These are phyloP conservation scores for Mythimna albipuncta DNA, from an alignment of 2,888 invertebrate genomes.

Conservation along the genomic window DNA sequence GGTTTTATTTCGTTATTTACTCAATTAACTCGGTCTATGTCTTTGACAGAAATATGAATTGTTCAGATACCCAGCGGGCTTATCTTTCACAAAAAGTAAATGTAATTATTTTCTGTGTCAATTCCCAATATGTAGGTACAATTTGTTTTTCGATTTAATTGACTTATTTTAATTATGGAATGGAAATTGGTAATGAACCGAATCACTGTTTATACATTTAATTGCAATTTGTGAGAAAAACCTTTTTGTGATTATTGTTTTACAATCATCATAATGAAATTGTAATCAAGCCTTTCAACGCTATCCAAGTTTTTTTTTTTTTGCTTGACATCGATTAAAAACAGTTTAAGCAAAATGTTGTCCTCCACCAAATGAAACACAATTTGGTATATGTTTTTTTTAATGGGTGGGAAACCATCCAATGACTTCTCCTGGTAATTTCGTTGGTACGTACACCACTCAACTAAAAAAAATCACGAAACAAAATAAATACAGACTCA, in stretches of 20 bases:
- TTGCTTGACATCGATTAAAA: not conserved
- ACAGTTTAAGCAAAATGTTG: not conserved
- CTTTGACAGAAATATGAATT: slow-evolving; percentile 14
- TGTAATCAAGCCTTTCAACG: not conserved
- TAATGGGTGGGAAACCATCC: too few relatives aligned
- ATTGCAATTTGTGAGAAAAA: not conserved
- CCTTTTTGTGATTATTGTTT: not conserved
- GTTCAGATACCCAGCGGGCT: not conserved
- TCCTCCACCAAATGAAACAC: not conserved
- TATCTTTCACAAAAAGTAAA: slow-evolving; percentile 10
- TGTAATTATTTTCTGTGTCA: slow-evolving; percentile 4
- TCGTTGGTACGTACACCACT: slow-evolving; percentile 17
- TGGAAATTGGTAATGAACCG: not conserved
- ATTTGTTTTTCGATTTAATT: not conserved
- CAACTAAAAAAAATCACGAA: slow-evolving; percentile 24
- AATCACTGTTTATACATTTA: not conserved
- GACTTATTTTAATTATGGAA: not conserved
- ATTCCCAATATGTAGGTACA: not conserved
- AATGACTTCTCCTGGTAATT: too few relatives aligned
- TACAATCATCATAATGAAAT: not conserved
- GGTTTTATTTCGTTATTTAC: not conserved
- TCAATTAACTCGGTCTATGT: not conserved
- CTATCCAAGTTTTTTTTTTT: not conserved
- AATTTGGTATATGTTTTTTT: too few relatives aligned
- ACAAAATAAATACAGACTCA: slow-evolving; percentile 44